Evolutionary conservation across 2,113 vertebrate species (phyloP), one percentile per base, ranked within the genome.

Genomic region (Symphodus melops): DNA sequence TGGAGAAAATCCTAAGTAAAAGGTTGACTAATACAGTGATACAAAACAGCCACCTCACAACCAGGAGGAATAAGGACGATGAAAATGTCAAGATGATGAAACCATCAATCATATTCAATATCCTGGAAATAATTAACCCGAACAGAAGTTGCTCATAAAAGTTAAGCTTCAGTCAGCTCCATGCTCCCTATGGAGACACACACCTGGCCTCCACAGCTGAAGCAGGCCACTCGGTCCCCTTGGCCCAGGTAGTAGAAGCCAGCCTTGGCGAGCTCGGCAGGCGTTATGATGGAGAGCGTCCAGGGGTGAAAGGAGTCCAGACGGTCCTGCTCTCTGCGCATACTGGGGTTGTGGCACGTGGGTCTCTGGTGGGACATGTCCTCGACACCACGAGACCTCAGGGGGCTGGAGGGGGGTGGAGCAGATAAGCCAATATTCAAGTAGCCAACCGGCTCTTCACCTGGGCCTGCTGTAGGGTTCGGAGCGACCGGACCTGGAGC

Each of bases 161-260:
- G 1, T 25, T 3, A 5, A 8, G 2, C 16, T 6, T 21, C 19
- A 11, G 20, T n/a, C 36, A 41, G 2, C 23, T 8, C 9, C 10
- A n/a, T 9, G 48, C 19, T 49, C 9, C 7, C 28, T 11, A 21
- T 7, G 19, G 9, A 9, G 1, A 39, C 1, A 55, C 82, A 16
- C 51, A 91, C 91, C 88, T 92, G 92, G 54, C 97, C 97, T 37
- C 96, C 97, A 39, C 98, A 99, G 58, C 95, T 94, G 88, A 99
- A 99, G 84, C 98, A 99, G 58, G 96, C 96, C 72, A 99, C 98
- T 61, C 93, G 89, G 79, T 99, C 98, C 3, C 93, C 96, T 60
- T 95, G 96, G 3, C 96, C 96, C 62, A 96, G n/a, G 72, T 96
- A 98, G 83, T 98, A 99, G 88, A 99, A 98, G 14, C 97, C 98